Evolutionary conservation across 2,888 invertebrate genomes (phyloP).

Genomic region (Sycophila texana): DNA sequence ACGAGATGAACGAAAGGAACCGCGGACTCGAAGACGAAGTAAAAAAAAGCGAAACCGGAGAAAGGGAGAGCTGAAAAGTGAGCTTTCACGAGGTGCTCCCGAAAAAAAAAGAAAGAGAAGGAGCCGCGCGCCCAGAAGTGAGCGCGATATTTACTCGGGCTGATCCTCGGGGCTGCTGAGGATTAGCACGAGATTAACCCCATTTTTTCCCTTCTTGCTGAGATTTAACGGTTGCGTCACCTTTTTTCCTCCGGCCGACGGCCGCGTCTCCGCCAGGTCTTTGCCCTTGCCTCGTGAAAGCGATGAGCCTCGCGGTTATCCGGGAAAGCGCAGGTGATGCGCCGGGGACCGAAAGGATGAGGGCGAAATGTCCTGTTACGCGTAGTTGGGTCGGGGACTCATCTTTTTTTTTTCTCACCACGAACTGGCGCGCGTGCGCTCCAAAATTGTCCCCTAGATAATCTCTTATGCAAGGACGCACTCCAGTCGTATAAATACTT

Average conservation of each 20-base stretch:
- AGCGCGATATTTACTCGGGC: conserved; percentile 30
- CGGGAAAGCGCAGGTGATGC: conserved; percentile 55
- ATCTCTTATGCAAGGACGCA: conserved; percentile 50
- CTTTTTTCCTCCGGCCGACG: background rate
- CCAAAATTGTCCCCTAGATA: conserved; percentile 38
- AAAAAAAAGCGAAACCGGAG: conserved; percentile 4
- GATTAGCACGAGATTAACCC: conserved; percentile 68
- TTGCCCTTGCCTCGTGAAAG: conserved; percentile 40
- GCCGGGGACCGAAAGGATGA: conserved; percentile 12
- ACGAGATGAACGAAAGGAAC: background rate
- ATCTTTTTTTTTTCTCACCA: conserved; percentile 17
- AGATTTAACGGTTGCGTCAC: conserved; percentile 43
- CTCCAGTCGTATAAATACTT: conserved; percentile 46
- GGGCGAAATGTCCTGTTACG: conserved; percentile 26
- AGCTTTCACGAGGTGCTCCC: conserved; percentile 33
- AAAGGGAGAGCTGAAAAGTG: conserved; percentile 28
- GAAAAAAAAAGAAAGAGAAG: too few species aligned
- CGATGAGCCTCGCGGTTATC: background rate
- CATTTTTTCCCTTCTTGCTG: conserved; percentile 60
- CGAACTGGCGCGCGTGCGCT: background rate
- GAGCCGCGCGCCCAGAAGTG: too few species aligned
- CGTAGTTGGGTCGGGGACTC: background rate
- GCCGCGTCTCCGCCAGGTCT: background rate
- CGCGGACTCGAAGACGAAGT: background rate
- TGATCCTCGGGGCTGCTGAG: conserved; percentile 37